These are phyloP conservation scores for Steatocranus sp. DNA, from an alignment of 2,797 vertebrate species.

Conservation along the genomic window DNA sequence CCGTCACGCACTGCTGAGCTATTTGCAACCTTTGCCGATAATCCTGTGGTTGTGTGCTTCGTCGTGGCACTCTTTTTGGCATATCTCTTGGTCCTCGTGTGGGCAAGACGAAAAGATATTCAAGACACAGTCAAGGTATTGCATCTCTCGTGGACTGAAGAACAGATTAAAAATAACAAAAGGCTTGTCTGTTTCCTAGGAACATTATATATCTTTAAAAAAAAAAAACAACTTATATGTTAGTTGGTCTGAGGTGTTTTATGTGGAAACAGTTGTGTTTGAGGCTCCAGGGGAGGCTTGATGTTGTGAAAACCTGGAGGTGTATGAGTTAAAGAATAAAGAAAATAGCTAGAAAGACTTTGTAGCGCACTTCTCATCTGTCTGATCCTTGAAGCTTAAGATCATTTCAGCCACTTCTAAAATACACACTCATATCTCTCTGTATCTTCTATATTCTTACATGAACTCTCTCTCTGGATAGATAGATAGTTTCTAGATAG, in stretches of 20 bases:
- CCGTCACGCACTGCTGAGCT: conserved; percentile 80
- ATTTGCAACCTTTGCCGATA: conserved; percentile 85
- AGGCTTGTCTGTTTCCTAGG: background rate
- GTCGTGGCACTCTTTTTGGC: conserved; percentile 79
- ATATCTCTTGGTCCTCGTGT: conserved; percentile 81
- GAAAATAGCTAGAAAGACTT: background rate
- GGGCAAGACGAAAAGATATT: conserved; percentile 86
- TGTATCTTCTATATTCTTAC: background rate
- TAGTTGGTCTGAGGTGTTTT: background rate
- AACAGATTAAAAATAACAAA: background rate
- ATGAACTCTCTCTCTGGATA: background rate
- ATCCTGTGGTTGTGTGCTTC: conserved; percentile 88
- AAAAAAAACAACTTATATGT: background rate
- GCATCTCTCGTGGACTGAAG: background rate
- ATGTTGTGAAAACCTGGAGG: background rate
- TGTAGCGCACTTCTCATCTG: background rate
- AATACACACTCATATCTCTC: background rate
- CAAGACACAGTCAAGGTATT: conserved; percentile 82
- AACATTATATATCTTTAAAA: background rate
- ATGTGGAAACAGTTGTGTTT: background rate
- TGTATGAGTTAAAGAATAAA: background rate
- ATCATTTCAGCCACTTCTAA: background rate
- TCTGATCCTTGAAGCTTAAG: background rate
- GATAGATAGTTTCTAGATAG: background rate
- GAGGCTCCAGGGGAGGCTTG: background rate